Conservation (phyloP, 2,888 invertebrate species). For the Lissonota sp. region DNA sequence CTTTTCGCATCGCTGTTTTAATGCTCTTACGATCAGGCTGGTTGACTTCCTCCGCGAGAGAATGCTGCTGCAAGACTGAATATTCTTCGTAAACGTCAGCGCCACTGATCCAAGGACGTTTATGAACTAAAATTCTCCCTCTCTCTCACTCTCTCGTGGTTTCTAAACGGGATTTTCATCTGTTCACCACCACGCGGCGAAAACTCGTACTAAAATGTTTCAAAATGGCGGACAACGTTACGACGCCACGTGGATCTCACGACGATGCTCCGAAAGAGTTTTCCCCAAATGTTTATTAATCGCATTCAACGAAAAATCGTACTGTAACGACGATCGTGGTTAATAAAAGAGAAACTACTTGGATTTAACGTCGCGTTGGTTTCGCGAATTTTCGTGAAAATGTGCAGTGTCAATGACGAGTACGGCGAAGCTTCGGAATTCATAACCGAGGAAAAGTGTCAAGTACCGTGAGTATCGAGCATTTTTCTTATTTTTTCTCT, state of each 20-base stretch:
- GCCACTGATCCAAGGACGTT: conserved; percentile 51
- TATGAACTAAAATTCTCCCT: conserved; percentile 46
- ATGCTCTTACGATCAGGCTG: conserved; percentile 16
- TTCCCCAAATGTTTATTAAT: too few species aligned
- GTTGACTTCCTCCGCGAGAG: conserved; percentile 31
- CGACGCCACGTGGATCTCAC: conserved; percentile 31
- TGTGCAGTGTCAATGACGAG: conserved; percentile 64
- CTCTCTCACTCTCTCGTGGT: conserved; percentile 15
- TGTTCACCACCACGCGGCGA: conserved; percentile 18
- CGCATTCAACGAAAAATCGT: too few species aligned
- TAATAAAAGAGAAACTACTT: too few species aligned
- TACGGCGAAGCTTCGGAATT: conserved; percentile 50
- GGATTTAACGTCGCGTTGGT: neutral
- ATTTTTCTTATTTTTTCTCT: neutral
- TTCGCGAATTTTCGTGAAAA: conserved; percentile 13
- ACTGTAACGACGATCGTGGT: too few species aligned
- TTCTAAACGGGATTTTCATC: conserved; percentile 10
- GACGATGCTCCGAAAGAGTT: neutral
- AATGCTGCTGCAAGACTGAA: conserved; percentile 48
- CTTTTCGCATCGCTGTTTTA: conserved; percentile 54
- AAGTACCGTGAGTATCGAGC: conserved; percentile 39
- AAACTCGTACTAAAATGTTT: conserved; percentile 12
- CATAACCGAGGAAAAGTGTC: conserved; percentile 43
- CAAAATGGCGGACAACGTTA: conserved; percentile 25
- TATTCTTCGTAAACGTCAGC: conserved; percentile 38